phyloP scores from a whole-genome alignment of 2,113 vertebrate species.

The Thomomys bottae region DNA sequence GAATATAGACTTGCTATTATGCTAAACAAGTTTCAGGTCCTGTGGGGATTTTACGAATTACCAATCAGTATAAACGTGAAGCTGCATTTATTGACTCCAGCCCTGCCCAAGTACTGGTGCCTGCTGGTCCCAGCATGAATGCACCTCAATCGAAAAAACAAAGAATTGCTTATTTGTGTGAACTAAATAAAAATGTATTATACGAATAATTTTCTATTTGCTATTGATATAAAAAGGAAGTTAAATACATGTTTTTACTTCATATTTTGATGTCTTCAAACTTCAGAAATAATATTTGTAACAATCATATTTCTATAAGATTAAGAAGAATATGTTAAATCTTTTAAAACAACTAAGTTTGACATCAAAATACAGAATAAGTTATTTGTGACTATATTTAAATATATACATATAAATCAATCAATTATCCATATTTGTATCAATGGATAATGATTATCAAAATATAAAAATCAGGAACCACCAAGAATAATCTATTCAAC shows the following conservation, averaged over 20 bases:
- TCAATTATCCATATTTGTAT: neutral
- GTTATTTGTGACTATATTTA: neutral
- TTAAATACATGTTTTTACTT: conserved; percentile 47
- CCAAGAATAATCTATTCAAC: conserved; percentile 3
- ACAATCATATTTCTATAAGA: conserved; percentile 29
- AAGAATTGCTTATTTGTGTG: conserved; percentile 85
- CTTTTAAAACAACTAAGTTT: conserved; percentile 42
- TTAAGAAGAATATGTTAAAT: conserved; percentile 47
- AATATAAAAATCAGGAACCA: conserved; percentile 45
- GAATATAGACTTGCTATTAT: conserved; percentile 96
- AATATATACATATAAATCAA: neutral
- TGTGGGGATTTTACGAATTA: conserved; percentile 92
- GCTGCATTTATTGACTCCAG: conserved; percentile 93
- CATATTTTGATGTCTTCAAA: conserved; percentile 45
- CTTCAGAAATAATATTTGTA: conserved; percentile 48
- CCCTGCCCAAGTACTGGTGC: conserved; percentile 82
- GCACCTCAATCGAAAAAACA: conserved; percentile 82
- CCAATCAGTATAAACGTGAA: conserved; percentile 94
- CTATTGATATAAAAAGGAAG: conserved; percentile 67
- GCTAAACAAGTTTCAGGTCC: conserved; percentile 90
- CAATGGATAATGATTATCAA: neutral
- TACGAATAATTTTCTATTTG: conserved; percentile 81
- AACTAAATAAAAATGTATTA: conserved; percentile 85
- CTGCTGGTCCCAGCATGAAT: conserved; percentile 86
- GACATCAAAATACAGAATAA: conserved; percentile 8